phyloP scores from a whole-genome alignment of 2,888 invertebrate genomes.

The Seira ritae region DNA sequence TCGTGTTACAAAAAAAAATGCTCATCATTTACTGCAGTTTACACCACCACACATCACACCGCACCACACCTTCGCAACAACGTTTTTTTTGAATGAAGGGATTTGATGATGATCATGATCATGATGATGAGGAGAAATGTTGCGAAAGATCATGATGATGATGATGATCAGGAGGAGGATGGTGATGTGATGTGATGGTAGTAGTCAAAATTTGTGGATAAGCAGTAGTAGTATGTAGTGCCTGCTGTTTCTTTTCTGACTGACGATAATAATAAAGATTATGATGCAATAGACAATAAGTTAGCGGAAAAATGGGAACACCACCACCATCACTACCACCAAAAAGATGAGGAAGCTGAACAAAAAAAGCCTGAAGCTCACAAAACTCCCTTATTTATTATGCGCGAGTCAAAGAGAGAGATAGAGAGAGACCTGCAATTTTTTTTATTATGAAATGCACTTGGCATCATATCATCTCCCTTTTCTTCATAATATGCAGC shows the following conservation, averaged over 20 bases:
- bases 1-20: too few relatives aligned
- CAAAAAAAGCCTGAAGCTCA: constrained; percentile 18
- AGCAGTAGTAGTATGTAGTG: background rate
- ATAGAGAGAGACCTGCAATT: constrained; percentile 26
- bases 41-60: too few relatives aligned
- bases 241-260: background rate
- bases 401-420: background rate
- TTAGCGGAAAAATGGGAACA: constrained; percentile 57
- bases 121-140: background rate
- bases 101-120: constrained; percentile 29
- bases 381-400: background rate
- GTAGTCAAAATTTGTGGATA: background rate
- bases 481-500: background rate
- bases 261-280: background rate
- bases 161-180: too few relatives aligned
- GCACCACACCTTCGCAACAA: constrained; percentile 51
- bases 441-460: constrained; percentile 40
- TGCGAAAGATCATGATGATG: constrained; percentile 23
- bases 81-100: constrained; percentile 37
- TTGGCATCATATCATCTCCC: constrained; percentile 35
- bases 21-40: too few relatives aligned
- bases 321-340: background rate
- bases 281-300: constrained; percentile 48
- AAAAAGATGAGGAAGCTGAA: constrained; percentile 42
- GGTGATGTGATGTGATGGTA: too few relatives aligned